Evolutionary conservation across 2,113 vertebrate species (phyloP), one percentile per base, ranked within the genome.

Genomic region (Synchiropus splendidus): DNA sequence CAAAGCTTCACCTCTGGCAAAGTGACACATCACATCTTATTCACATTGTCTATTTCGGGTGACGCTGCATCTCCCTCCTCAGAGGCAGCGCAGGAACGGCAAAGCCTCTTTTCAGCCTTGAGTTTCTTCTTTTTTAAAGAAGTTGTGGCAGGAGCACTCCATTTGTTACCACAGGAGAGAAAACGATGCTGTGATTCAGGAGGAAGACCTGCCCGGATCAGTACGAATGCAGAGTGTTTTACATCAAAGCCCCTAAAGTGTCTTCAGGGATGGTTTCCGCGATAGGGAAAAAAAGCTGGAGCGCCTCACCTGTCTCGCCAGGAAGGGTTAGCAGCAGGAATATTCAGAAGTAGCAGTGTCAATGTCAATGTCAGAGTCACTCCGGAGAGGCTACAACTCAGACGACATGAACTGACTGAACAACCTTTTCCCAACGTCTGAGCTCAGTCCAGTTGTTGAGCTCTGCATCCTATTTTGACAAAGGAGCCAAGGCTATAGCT

Each of bases 1-100:
- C 39, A 53, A 61, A 61, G 48, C 68, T 70, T 61, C 67, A 79
- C 71, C 67, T 54, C 61, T 60, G 61, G 58, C 55, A 53, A 43
- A 64, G 50, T 46, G 67, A 71, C 70, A 59, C 63, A 48, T 67
- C 57, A 52, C 34, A 53, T 69, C 54, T 63, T 51, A 61, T 67
- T 75, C 51, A 47, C 12, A 34, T 39, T 53, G 48, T 67, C 62
- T 77, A 53, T 68, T 67, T 60, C 6, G 38, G 59, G 59, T 74
- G 59, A 60, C 36, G 18, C 53, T 42, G 58, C 61, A 60, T 59
- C 37, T 60, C 35, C 10, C 51, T 12, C 17, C 36, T 46, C 42
- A 18, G 31, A 61, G 42, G 27, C 33, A n/a, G n/a, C n/a, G n/a
- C 39, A 43, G 32, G 3, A 32, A 36, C 40, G 11, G 15, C 12